A percentile compares a stretch with the other conserved stretches of the same genome.
phyloP scores from a whole-genome alignment of 2,113 vertebrate species.

The Melanocharis versteri region DNA sequence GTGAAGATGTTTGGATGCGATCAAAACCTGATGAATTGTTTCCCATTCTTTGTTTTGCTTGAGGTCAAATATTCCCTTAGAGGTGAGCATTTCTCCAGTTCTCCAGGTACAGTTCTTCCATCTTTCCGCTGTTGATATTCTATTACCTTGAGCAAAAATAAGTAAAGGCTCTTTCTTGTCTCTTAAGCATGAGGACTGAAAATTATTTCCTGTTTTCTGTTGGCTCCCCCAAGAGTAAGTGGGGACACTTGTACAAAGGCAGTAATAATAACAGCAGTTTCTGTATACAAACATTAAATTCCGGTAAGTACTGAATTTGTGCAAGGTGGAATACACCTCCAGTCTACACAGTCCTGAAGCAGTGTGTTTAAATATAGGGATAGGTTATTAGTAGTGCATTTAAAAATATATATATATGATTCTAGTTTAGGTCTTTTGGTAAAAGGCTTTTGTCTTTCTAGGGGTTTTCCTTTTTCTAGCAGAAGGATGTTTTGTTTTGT shows the following conservation, averaged over 20 bases:
- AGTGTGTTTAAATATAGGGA: background rate
- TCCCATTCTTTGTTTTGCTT: background rate
- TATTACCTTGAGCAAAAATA: background rate
- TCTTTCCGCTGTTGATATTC: background rate
- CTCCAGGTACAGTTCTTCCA: background rate
- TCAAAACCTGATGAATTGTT: background rate
- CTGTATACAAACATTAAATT: background rate
- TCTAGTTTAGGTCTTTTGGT: background rate
- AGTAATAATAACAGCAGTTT: background rate
- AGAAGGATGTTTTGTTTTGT: background rate
- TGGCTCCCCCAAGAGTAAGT: background rate
- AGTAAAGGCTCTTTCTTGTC: background rate
- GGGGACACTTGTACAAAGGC: background rate
- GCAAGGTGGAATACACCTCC: background rate
- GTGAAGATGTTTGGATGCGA: background rate
- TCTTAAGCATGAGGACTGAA: background rate
- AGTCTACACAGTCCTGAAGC: background rate
- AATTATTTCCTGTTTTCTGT: background rate
- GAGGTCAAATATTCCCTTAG: background rate
- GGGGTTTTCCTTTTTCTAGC: background rate
- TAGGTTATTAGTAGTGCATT: background rate
- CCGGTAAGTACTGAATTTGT: background rate
- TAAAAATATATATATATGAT: background rate
- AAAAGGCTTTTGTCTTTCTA: background rate
- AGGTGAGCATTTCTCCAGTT: background rate